These are phyloP conservation scores for Helarctos malayanus DNA, from an alignment of 2,797 vertebrate species.

Conservation along the genomic window DNA sequence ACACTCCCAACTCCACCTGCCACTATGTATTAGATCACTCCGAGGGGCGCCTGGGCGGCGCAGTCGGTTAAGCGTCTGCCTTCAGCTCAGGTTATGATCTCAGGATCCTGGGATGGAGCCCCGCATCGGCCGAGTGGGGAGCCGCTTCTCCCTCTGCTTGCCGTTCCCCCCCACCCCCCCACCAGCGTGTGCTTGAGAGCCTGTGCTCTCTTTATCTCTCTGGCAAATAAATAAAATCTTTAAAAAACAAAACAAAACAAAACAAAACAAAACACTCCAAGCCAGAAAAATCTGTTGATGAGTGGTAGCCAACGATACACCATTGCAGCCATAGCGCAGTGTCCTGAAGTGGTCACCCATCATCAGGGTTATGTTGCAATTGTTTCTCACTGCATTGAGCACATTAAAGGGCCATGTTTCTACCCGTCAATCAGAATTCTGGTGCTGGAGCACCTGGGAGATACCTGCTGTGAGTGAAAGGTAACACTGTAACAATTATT, in stretches of 20 bases:
- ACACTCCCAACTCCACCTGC: slow-evolving; percentile 45
- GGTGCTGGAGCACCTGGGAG: neutral
- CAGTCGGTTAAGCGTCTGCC: neutral
- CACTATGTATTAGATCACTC: slow-evolving; percentile 2
- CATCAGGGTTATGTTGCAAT: neutral
- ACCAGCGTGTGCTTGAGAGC: too few relatives aligned
- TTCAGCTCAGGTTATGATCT: neutral
- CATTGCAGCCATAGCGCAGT: neutral
- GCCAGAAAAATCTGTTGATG: slow-evolving; percentile 33
- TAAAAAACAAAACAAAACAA: too few relatives aligned
- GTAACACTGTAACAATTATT: neutral
- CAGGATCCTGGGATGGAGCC: neutral
- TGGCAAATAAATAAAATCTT: neutral
- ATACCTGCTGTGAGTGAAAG: slow-evolving; percentile 11
- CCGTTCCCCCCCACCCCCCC: too few relatives aligned
- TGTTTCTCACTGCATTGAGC: neutral
- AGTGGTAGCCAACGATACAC: neutral
- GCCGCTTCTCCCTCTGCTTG: too few relatives aligned
- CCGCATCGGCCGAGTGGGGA: rapidly evolving
- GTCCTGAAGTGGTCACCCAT: neutral
- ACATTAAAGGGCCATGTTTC: neutral
- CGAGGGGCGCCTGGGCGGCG: neutral
- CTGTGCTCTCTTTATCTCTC: neutral
- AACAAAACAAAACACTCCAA: neutral
- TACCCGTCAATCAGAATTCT: neutral